phyloP scores from a whole-genome alignment of 1,140 invertebrate genomes.

The Calephelis nemesis region DNA sequence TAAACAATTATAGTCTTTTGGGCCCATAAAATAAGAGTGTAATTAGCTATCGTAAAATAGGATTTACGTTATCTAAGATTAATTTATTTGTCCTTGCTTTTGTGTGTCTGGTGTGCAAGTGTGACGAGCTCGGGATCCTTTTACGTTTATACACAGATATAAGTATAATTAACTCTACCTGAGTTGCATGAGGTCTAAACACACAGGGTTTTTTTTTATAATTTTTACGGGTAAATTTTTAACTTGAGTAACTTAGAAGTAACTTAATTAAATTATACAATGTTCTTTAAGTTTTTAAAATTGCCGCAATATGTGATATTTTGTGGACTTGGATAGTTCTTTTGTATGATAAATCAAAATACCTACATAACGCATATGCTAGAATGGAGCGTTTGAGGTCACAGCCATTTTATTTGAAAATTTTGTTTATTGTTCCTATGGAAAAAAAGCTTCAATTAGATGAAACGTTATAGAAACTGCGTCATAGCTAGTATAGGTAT shows the following conservation, averaged over 20 bases:
- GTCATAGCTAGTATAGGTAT: no score
- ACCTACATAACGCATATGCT: no score
- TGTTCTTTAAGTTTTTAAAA: no score
- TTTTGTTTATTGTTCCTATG: no score
- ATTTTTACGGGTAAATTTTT: not conserved
- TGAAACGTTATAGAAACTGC: not conserved
- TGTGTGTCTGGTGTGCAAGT: constrained; percentile 71
- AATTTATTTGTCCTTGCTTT: constrained; percentile 52
- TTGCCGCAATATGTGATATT: no score
- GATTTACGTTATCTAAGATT: constrained; percentile 30
- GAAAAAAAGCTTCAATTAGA: no score
- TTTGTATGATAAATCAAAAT: no score
- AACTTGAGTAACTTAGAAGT: not conserved
- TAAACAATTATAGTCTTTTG: constrained; percentile 47
- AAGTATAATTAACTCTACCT: constrained; percentile 75
- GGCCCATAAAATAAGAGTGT: constrained; percentile 47
- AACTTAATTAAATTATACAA: no score
- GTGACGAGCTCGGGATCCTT: constrained; percentile 72
- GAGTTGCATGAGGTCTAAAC: constrained; percentile 44
- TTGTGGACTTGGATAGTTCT: no score
- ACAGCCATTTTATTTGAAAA: no score
- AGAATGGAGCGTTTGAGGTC: no score
- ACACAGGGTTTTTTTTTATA: constrained; percentile 37
- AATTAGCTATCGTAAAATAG: constrained; percentile 31
- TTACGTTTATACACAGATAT: constrained; percentile 66